Evolutionary conservation across 2,113 vertebrate genomes (phyloP).

Genomic region (Lathamus discolor): DNA sequence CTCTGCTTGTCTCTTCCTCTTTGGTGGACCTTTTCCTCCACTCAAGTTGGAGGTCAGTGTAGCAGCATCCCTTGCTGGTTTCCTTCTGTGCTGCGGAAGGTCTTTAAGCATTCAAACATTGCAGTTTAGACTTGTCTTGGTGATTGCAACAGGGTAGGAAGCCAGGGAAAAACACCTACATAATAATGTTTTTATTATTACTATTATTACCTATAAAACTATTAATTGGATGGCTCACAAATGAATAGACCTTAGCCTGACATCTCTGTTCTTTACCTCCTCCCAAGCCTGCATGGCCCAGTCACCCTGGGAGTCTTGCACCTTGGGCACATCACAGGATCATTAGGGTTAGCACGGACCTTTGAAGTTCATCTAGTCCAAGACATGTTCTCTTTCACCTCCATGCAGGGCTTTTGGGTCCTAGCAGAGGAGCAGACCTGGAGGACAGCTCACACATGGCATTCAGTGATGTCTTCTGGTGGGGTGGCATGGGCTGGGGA

Average conservation of each 20-base stretch:
- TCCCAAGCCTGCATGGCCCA: background rate
- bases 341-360: background rate
- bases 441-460: fast-evolving
- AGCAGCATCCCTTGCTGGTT: background rate
- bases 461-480: background rate
- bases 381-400: background rate
- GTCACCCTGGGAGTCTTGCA: background rate
- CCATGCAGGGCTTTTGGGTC: background rate
- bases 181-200: background rate
- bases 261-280: background rate
- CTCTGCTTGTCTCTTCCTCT: background rate
- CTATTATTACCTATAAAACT: background rate
- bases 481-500: background rate
- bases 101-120: fast-evolving
- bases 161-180: background rate
- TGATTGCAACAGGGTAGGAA: background rate
- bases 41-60: fast-evolving
- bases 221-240: background rate
- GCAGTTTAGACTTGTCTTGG: background rate
- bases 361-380: background rate
- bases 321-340: background rate
- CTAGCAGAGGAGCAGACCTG: background rate
- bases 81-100: background rate
- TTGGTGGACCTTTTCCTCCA: background rate
- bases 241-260: background rate